Evolutionary conservation across 2,113 vertebrate genomes (phyloP), one percentile per base, ranked within the genome.

Genomic region (Cyanistes caeruleus): DNA sequence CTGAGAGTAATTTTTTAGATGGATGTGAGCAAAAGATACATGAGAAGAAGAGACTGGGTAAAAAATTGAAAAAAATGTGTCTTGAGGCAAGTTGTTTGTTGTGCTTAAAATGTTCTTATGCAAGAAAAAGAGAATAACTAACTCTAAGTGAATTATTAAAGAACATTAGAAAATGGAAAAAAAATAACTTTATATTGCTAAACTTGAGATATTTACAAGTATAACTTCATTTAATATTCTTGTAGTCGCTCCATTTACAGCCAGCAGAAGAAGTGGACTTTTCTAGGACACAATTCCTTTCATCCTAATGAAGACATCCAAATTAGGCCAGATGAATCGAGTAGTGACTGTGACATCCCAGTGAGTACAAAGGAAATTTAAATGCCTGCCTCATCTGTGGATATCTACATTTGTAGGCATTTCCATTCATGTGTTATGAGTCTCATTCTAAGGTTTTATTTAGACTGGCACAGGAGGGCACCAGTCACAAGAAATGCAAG

Each of bases 261-360:
- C 18, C 48, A 43, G 43, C 5, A 4, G 13, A 94, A 81, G 55
- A 84, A 91, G 39, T 7, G 33, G 69, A 90, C 55, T 55, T 87
- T 93, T 96, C 78, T 84, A 55, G 60, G 82, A 30, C 85, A 79
- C n/a, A 58, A 23, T 78, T 81, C 22, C 43, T 93, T 93, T 75
- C 37, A 44, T 64, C 51, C 17, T 89, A 17, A 69, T 63, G 65
- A 90, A 79, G 35, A 53, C 9, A 78, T 33, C 27, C 39, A 70
- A 84, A 93, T 81, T 46, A 67, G 28, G 41, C n/a, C 69, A 77
- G 43, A 62, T 31, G 18, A 94, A 63, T 93, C 23, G 5, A 39
- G 37, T 20, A 37, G 43, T 27, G 51, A 18, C 27, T 90, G 1
- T 73, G 70, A 63, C 88, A 72, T 82, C 41, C 43, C 56, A 78